Evolutionary conservation across 2,797 vertebrate genomes (phyloP), one percentile per base, ranked within the genome.

Genomic region (Podarcis siculus): DNA sequence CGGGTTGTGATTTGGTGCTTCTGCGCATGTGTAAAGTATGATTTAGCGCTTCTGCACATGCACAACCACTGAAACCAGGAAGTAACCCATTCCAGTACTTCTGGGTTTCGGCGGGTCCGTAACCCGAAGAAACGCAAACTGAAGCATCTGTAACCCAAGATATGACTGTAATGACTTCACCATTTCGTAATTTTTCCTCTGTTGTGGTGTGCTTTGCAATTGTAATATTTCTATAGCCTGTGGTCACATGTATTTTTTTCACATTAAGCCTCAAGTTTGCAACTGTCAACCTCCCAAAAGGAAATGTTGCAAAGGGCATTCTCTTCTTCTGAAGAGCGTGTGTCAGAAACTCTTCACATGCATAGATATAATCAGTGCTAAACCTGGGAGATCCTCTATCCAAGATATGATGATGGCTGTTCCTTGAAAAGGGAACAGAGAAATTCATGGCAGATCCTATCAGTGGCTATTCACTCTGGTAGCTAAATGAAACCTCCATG

Each of bases 181-280:
- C 0, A 32, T 91, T 90, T 85, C 75, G n/a, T 72, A 37, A 79
- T 39, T n/a, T 88, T 86, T 86, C 19, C 49, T 49, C 10, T 0
- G 1, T 86, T 92, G 72, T 78, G 17, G 80, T 91, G 19, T 61
- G 21, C 82, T 94, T 94, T 92, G 71, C 89, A 67, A 32, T 86
- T 79, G 17, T 32, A 90, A 78, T 91, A 80, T 55, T 88, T 91
- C 82, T 83, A 0, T 71, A 67, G 61, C 69, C 30, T 21, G 72
- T 39, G 17, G 9, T 69, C 82, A 8, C 21, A 13, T 23, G 12
- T 79, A 7, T 66, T 17, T 87, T 87, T 19, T 37, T 27, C 86
- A 23, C 61, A 91, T 37, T 37, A 5, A 91, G 30, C 2, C 85
- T 72, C 82, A 83, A 49, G 83, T 88, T 13, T 0, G 0, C 25